Evolutionary conservation across 2,113 vertebrate species (phyloP).

Genomic region (Hippocampus barbouri): DNA sequence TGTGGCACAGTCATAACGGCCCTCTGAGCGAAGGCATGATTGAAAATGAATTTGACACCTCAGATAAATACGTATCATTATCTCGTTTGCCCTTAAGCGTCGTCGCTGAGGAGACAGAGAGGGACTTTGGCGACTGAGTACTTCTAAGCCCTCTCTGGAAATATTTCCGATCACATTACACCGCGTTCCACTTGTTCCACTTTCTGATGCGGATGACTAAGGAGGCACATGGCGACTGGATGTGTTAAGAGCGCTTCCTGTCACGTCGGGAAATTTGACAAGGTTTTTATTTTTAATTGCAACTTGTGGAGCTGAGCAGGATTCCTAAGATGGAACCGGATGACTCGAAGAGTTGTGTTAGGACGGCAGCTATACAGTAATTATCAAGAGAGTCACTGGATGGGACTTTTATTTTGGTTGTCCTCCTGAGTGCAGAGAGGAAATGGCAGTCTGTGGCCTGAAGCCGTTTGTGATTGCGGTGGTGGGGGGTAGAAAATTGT

Average conservation of each 20-base stretch:
- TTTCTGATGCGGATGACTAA: slow-evolving; percentile 32
- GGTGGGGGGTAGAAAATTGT: neutral
- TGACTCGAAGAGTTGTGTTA: neutral
- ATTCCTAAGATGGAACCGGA: slow-evolving; percentile 17
- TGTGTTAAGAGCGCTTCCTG: slow-evolving; percentile 37
- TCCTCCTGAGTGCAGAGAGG: neutral
- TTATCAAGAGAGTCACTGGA: neutral
- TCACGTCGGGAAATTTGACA: slow-evolving; percentile 26
- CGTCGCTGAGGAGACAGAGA: neutral
- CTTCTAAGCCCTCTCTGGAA: slow-evolving; percentile 25
- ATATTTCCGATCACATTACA: slow-evolving; percentile 13
- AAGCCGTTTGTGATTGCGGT: neutral
- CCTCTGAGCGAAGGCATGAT: too few relatives aligned
- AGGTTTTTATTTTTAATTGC: slow-evolving; percentile 9
- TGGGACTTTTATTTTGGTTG: neutral
- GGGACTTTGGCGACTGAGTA: slow-evolving; percentile 1
- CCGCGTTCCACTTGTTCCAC: slow-evolving; percentile 35
- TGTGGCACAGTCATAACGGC: too few relatives aligned
- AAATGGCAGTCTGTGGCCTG: slow-evolving; percentile 2
- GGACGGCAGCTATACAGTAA: slow-evolving; percentile 2
- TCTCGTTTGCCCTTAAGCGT: neutral
- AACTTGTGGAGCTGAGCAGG: slow-evolving; percentile 4
- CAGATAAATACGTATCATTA: neutral
- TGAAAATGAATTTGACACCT: too few relatives aligned
- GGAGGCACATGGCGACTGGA: slow-evolving; percentile 22